Percentiles rank a stretch among this genome's conserved stretches.
These are phyloP conservation scores for Myotis davidii DNA, from an alignment of 2,113 vertebrate species.

Conservation along the genomic window DNA sequence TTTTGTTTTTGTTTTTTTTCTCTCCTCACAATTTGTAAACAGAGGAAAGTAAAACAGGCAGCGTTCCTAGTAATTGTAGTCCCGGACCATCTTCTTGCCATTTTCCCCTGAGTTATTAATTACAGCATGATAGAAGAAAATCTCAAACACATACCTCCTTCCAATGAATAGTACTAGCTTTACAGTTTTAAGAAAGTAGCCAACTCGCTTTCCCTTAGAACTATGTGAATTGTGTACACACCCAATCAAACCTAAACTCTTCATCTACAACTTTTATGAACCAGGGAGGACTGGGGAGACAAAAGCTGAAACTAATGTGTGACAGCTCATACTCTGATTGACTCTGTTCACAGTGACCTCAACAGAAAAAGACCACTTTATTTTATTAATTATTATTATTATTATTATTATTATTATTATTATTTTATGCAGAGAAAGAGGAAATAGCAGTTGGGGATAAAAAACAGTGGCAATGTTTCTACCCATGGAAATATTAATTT, in stretches of 20 bases:
- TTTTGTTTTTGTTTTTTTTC: not conserved
- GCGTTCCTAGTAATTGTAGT: constrained; percentile 40
- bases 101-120: constrained; percentile 50
- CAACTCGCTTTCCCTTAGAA: not conserved
- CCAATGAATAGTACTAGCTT: not conserved
- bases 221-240: not conserved
- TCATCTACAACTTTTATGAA: not conserved
- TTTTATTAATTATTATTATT: not conserved
- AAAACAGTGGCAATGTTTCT: not conserved
- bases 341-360: not conserved
- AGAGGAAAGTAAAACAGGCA: constrained; percentile 40
- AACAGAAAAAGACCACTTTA: not conserved
- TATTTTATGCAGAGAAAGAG: not conserved
- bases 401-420: not conserved
- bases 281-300: not conserved
- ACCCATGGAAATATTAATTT: not conserved
- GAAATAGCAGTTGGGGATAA: not conserved
- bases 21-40: constrained; percentile 53
- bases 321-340: not conserved
- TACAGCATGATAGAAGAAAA: constrained; percentile 6
- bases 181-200: not conserved
- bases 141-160: not conserved
- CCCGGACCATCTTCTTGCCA: constrained; percentile 10
- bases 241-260: not conserved
- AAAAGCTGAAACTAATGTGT: not conserved